These are phyloP conservation scores for Ophioninae sp. DNA, from an alignment of 2,888 invertebrate species.

Conservation along the genomic window DNA sequence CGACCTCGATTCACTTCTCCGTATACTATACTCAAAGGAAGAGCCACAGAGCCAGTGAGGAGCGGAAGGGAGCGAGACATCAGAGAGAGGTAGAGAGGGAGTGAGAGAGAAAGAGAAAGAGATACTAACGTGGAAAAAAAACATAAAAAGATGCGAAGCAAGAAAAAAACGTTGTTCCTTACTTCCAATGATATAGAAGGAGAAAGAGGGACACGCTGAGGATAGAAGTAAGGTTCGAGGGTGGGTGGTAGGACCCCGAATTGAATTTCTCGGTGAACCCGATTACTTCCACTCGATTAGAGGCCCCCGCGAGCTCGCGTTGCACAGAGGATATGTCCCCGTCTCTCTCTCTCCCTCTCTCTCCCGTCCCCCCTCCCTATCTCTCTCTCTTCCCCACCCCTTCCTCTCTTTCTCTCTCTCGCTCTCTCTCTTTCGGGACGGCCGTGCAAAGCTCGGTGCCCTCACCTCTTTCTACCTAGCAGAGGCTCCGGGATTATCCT, in stretches of 20 bases:
- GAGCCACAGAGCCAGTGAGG: slow-evolving; percentile 15
- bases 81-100: not conserved
- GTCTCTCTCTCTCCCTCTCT: slow-evolving; percentile 2
- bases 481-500: slow-evolving; percentile 56
- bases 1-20: slow-evolving; percentile 55
- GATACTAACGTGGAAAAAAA: slow-evolving; percentile 30
- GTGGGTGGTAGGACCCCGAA: slow-evolving; percentile 46
- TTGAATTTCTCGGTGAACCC: slow-evolving; percentile 62
- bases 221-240: slow-evolving; percentile 13
- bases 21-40: slow-evolving; percentile 22
- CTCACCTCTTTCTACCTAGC: slow-evolving; percentile 31
- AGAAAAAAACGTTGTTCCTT: slow-evolving; percentile 28
- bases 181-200: slow-evolving; percentile 39
- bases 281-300: slow-evolving; percentile 62
- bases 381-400: not conserved
- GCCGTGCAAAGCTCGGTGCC: slow-evolving; percentile 36
- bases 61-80: not conserved
- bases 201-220: slow-evolving; percentile 1
- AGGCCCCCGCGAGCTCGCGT: slow-evolving; percentile 45
- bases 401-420: not conserved
- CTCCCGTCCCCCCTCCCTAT: not conserved
- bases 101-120: not conserved
- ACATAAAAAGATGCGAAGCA: slow-evolving; percentile 15
- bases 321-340: slow-evolving; percentile 25
- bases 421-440: slow-evolving; percentile 23